These are phyloP conservation scores for Neotragus pygmaeus DNA, from an alignment of 2,113 vertebrate species.

Conservation along the genomic window DNA sequence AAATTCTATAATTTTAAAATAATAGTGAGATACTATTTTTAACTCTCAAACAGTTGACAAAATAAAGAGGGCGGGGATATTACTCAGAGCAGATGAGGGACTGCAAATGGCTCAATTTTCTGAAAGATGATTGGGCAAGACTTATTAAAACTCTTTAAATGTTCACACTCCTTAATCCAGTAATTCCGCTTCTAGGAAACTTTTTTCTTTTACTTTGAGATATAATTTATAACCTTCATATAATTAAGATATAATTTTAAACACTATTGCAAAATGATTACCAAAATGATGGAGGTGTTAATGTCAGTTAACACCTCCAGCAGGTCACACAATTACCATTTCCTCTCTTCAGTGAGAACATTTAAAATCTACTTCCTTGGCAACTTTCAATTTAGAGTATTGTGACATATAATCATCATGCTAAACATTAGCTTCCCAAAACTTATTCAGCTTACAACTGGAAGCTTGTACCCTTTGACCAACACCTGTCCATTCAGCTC, in stretches of 20 bases:
- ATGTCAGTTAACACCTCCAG: not conserved
- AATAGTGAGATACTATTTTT: not conserved
- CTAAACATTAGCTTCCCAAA: not conserved
- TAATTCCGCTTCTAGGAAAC: not conserved
- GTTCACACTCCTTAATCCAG: not conserved
- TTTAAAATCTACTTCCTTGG: not conserved
- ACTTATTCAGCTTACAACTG: not conserved
- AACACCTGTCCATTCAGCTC: not conserved
- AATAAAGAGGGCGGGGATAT: not conserved
- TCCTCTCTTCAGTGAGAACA: not conserved
- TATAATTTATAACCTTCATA: not conserved
- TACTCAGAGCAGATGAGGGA: not conserved
- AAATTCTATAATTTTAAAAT: constrained; percentile 20
- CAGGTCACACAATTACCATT: not conserved
- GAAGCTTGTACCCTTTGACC: not conserved
- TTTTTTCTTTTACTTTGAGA: not conserved
- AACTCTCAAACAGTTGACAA: not conserved
- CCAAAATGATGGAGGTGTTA: not conserved
- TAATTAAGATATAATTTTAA: not conserved
- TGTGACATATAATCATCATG: not conserved
- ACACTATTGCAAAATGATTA: not conserved
- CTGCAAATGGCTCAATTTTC: not conserved
- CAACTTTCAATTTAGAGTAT: not conserved
- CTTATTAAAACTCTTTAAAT: not conserved
- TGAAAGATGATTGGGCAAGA: not conserved